phyloP scores from a whole-genome alignment of 1,140 invertebrate species.

The Trypoxylus dichotomus region DNA sequence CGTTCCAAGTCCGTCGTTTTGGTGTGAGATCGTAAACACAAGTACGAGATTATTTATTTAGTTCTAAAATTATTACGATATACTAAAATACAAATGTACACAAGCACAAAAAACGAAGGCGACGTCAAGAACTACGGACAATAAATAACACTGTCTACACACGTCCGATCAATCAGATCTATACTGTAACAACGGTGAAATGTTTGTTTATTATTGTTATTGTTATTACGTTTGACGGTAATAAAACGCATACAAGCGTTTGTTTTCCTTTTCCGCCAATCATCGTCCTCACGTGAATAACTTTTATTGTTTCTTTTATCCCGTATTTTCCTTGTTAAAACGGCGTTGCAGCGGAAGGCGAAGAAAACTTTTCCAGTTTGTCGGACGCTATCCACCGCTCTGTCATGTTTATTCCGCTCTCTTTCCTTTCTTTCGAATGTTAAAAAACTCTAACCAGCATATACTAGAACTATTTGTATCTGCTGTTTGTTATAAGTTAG shows the following conservation, averaged over 20 bases:
- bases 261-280: not conserved
- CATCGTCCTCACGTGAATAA: not conserved
- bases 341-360: not conserved
- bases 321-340: not conserved
- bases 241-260: not conserved
- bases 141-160: not conserved
- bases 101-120: not conserved
- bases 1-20: not conserved
- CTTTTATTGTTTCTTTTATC: not conserved
- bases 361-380: not conserved
- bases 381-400: not conserved
- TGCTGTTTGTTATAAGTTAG: too few species aligned
- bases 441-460: too few species aligned
- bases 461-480: too few species aligned
- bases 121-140: not conserved
- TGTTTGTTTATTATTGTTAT: conserved; percentile 9
- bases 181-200: not conserved
- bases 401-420: not conserved
- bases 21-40: not conserved
- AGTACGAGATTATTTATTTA: not conserved
- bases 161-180: not conserved
- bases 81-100: not conserved
- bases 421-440: not conserved
- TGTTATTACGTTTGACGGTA: not conserved
- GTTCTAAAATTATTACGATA: not conserved